Base-by-base conservation (phyloP, 2,888 invertebrate species). In the Rhagonycha fulva region DNA sequence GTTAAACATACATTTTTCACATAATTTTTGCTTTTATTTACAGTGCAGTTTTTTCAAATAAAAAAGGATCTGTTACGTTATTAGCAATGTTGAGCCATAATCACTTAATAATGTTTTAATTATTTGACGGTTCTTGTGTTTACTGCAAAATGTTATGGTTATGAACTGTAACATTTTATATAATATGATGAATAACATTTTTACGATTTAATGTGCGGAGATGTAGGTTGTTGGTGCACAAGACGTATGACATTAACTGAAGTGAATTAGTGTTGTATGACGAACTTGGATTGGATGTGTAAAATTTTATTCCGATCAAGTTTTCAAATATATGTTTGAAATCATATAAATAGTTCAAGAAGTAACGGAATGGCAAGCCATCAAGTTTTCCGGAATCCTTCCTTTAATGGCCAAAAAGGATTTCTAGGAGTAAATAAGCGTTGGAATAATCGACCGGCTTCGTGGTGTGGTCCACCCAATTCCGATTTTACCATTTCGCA, bases 371-470 rank as follows among this genome's bases (percentile, higher is more conserved):
- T 77, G 47, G 72, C 14, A 24, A 60, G 67, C 47, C 63, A 80
- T 71, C 79, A 75, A 11, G 71, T 78, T 11, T 62, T 74, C 28
- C 69, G 79, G 30, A 71, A 77, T 32, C 79, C 80, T 12, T 81
- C 81, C 9, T 74, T 72, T 11, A 26, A 72, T 62, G 75, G 77
- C 71, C 75, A 80, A 60, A 82, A 80, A 71, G 85, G 84, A 9
- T 85, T 84, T 75, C 78, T 85, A 26, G 84, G 84, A 26, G 84
- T 84, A 19, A 86, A 85, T 74, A 84, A 82, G 72, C 84, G 85
- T 73, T 86, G 86, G 86, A 84, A 81, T 71, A 78, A 80, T 30
- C 79, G 86, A 73, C 86, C 86, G 11, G 85, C 86, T 1, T 86
- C 86, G 9, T 86, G 86, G 86, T 86, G 86, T 14, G 85, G 84